These are phyloP conservation scores for Phenganax stokvisi DNA, from an alignment of 92 coral and sea anemone species.

Conservation along the genomic window DNA sequence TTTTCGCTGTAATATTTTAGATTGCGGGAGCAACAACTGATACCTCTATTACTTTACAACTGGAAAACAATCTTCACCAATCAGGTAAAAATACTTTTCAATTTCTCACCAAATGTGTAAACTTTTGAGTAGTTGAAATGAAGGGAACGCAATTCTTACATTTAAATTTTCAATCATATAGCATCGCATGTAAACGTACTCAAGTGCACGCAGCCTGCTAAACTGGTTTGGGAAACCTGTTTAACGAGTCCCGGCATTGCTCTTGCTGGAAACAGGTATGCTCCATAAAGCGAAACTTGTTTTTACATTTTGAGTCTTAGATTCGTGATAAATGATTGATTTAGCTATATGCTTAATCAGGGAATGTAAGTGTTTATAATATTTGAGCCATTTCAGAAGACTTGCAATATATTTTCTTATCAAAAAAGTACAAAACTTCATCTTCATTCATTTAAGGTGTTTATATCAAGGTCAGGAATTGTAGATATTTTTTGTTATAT, in stretches of 20 bases:
- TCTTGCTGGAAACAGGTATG: slow-evolving; percentile 89
- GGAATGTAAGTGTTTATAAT: too few relatives aligned
- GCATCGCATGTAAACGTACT: slow-evolving; percentile 65
- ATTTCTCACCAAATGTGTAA: not conserved
- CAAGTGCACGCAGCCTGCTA: slow-evolving; percentile 72
- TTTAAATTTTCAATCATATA: slow-evolving; percentile 38
- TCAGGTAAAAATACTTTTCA: slow-evolving; percentile 51
- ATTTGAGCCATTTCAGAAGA: too few relatives aligned
- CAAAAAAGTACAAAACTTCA: too few relatives aligned
- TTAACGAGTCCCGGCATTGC: slow-evolving; percentile 87
- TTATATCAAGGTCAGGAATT: too few relatives aligned
- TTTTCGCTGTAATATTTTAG: slow-evolving; percentile 30
- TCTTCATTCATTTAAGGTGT: too few relatives aligned
- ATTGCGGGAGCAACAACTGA: slow-evolving; percentile 72
- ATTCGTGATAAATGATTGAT: too few relatives aligned
- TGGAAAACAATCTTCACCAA: slow-evolving; percentile 69
- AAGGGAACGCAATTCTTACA: not conserved
- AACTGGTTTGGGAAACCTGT: slow-evolving; percentile 78
- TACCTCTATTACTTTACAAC: slow-evolving; percentile 60
- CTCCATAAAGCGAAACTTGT: not conserved
- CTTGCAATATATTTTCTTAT: too few relatives aligned
- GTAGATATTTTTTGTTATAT: too few relatives aligned
- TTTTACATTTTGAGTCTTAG: too few relatives aligned
- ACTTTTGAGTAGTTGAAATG: not conserved
- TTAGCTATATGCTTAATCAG: too few relatives aligned